These are phyloP conservation scores for Nymphalis urticae DNA, from an alignment of 2,888 invertebrate genomes.

Conservation along the genomic window DNA sequence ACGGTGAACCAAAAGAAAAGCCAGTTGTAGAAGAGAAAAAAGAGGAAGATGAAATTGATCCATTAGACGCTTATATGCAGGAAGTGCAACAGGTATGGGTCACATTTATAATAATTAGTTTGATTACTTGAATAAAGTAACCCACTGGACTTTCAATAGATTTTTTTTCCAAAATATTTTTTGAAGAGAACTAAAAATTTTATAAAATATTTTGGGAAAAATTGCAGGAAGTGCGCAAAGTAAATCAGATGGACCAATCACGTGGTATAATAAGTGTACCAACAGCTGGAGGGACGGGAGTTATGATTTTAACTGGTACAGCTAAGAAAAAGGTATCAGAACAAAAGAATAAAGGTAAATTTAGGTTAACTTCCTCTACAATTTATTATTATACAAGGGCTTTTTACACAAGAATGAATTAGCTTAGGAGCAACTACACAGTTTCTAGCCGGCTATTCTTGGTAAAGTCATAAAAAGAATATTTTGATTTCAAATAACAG, in stretches of 20 bases:
- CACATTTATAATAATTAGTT: too few relatives aligned
- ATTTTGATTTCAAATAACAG: too few relatives aligned
- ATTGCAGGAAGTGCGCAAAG: constrained; percentile 90
- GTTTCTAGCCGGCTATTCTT: too few relatives aligned
- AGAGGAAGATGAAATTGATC: constrained; percentile 92
- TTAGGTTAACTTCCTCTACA: neutral
- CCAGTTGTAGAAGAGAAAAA: constrained; percentile 70
- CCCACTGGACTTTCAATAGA: too few relatives aligned
- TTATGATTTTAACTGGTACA: constrained; percentile 91
- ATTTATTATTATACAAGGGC: neutral
- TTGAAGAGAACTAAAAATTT: too few relatives aligned
- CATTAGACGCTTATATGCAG: constrained; percentile 98
- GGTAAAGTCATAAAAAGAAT: too few relatives aligned
- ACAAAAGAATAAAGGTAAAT: constrained; percentile 85
- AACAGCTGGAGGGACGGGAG: constrained; percentile 76
- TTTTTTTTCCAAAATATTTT: too few relatives aligned
- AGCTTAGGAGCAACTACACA: too few relatives aligned
- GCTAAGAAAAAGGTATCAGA: constrained; percentile 89
- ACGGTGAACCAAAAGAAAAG: constrained; percentile 72
- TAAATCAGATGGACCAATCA: constrained; percentile 86
- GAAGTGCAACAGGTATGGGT: constrained; percentile 83
- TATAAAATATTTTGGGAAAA: too few relatives aligned
- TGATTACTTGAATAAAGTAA: too few relatives aligned
- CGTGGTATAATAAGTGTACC: constrained; percentile 72
- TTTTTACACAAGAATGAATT: neutral